These are phyloP conservation scores for Telmatherina bonti DNA, from an alignment of 2,797 vertebrate species.

Conservation along the genomic window DNA sequence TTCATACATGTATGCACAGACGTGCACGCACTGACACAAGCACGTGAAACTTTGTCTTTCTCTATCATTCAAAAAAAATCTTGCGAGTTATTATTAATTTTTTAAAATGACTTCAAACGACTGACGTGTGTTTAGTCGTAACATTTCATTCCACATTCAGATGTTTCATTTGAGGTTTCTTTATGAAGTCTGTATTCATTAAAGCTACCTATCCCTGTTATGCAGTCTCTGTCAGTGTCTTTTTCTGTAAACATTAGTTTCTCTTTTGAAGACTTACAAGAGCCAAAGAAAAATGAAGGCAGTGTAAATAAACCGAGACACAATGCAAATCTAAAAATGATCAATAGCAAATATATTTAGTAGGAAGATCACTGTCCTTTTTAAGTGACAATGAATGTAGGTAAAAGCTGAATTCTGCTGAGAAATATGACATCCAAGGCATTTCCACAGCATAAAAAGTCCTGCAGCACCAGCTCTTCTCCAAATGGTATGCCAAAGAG, in stretches of 20 bases:
- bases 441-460: conserved; percentile 42
- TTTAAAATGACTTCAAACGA: neutral
- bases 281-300: conserved; percentile 9
- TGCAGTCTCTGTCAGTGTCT: conserved; percentile 9
- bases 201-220: conserved; percentile 11
- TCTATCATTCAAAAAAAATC: neutral
- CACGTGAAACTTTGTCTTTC: neutral
- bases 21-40: too few relatives aligned
- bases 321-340: conserved; percentile 27
- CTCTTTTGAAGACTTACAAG: conserved; percentile 31
- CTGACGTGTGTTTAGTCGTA: neutral
- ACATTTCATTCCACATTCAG: neutral
- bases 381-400: neutral
- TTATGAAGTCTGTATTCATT: conserved; percentile 16
- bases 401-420: conserved; percentile 18
- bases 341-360: conserved; percentile 18
- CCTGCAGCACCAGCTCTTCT: conserved; percentile 45
- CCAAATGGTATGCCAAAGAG: conserved; percentile 32
- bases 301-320: conserved; percentile 6
- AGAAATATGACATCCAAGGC: conserved; percentile 50
- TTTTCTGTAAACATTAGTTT: conserved; percentile 29
- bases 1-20: neutral
- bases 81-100: neutral
- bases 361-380: neutral
- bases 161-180: neutral